Evolutionary conservation across 2,888 invertebrate species (phyloP).

Genomic region (Pyrgus malvae): DNA sequence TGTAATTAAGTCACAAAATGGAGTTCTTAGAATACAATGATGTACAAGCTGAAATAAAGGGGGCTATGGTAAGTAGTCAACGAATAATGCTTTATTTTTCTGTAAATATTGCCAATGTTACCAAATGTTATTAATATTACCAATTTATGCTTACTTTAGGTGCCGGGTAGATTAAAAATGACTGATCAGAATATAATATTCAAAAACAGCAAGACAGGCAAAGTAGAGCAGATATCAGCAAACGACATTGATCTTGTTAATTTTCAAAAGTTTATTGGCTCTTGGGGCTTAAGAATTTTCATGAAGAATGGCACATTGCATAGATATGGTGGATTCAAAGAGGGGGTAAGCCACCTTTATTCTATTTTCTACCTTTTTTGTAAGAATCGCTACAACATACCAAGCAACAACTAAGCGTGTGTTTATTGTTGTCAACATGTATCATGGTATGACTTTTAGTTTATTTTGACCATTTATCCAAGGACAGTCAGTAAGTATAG

Average conservation of each 20-base stretch:
- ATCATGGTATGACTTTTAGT: too few species aligned
- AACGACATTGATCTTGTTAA: slow-evolving; percentile 94
- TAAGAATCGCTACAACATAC: too few species aligned
- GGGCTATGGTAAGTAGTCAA: slow-evolving; percentile 92
- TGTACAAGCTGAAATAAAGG: slow-evolving; percentile 91
- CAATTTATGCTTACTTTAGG: slow-evolving; percentile 77
- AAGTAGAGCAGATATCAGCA: slow-evolving; percentile 93
- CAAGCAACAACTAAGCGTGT: too few species aligned
- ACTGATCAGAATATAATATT: slow-evolving; percentile 95
- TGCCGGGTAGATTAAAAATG: slow-evolving; percentile 94
- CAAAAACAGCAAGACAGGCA: slow-evolving; percentile 98
- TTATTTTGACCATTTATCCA: too few species aligned
- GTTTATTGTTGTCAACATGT: too few species aligned
- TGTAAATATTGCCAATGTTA: too few species aligned
- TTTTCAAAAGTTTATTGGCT: slow-evolving; percentile 95
- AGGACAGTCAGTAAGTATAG: too few species aligned
- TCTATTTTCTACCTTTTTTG: slow-evolving; percentile 31
- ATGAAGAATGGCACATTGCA: slow-evolving; percentile 94
- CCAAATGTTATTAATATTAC: too few species aligned
- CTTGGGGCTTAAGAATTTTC: slow-evolving; percentile 94
- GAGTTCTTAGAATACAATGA: slow-evolving; percentile 95
- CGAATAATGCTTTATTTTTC: too few species aligned
- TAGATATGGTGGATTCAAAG: slow-evolving; percentile 97
- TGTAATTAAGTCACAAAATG: too few species aligned
- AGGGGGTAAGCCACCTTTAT: slow-evolving; percentile 81